Evolutionary conservation across 1,140 invertebrate species (phyloP).

Genomic region (Ostrea edulis): DNA sequence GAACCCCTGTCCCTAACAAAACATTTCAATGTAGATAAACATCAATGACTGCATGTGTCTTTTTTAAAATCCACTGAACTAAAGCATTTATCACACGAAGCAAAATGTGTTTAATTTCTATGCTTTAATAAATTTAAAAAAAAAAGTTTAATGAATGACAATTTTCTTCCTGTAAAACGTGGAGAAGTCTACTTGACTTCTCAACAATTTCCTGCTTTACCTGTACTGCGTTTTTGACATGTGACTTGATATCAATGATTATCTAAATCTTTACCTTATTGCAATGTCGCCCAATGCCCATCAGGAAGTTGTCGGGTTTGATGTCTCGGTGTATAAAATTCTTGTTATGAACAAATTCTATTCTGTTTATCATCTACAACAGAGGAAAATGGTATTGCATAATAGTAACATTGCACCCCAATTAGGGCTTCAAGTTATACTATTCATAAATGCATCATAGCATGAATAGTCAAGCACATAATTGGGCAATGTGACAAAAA

Average conservation of each 20-base stretch:
- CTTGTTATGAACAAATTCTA: slow-evolving; percentile 97
- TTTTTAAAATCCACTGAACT: background rate
- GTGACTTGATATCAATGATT: background rate
- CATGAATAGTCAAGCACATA: no score
- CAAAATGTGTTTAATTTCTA: background rate
- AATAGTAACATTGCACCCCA: no score
- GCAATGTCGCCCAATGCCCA: slow-evolving; percentile 96
- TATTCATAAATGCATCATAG: no score
- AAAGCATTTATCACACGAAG: background rate
- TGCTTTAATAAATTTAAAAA: background rate
- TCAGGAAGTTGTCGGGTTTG: slow-evolving; percentile 81
- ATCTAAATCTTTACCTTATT: slow-evolving; percentile 84
- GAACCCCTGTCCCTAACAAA: no score
- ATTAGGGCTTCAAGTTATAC: no score
- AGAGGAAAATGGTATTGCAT: background rate
- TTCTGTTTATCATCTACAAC: slow-evolving; percentile 85
- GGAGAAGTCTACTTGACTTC: background rate
- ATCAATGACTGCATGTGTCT: background rate
- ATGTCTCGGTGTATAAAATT: slow-evolving; percentile 86
- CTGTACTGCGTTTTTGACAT: background rate
- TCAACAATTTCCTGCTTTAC: background rate
- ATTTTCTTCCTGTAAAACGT: background rate
- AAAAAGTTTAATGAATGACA: background rate
- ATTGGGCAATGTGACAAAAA: no score
- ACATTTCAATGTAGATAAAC: background rate